Conservation (phyloP, 1,140 invertebrate species). For the Dreissena rostriformis region DNA sequence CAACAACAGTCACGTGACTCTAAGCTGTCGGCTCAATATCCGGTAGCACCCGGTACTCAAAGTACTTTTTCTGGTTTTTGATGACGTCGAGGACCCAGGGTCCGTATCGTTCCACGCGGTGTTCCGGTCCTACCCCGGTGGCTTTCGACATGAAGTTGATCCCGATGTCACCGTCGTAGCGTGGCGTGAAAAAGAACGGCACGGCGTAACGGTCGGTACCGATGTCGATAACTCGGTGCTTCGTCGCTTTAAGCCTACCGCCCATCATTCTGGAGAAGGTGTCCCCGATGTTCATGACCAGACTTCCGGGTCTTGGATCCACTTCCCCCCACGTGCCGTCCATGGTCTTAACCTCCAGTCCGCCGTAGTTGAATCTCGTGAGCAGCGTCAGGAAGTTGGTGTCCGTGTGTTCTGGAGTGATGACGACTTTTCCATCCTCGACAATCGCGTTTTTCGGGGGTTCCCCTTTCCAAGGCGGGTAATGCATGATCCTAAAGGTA, state of each 20-base stretch:
- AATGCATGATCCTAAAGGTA: slow-evolving; percentile 59
- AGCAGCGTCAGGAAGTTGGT: slow-evolving; percentile 58
- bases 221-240: slow-evolving; percentile 54
- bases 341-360: slow-evolving; percentile 43
- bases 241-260: slow-evolving; percentile 52
- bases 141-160: slow-evolving; percentile 30
- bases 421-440: slow-evolving; percentile 35
- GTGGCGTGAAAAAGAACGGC: slow-evolving; percentile 59
- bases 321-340: slow-evolving; percentile 44
- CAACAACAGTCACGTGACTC: too few relatives aligned
- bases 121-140: slow-evolving; percentile 37
- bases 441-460: not conserved
- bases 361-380: slow-evolving; percentile 49
- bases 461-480: slow-evolving; percentile 31
- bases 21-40: slow-evolving; percentile 42
- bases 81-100: slow-evolving; percentile 50
- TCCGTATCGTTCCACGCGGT: slow-evolving; percentile 43
- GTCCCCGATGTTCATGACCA: slow-evolving; percentile 63
- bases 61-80: slow-evolving; percentile 52
- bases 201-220: slow-evolving; percentile 51
- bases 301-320: slow-evolving; percentile 31
- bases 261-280: slow-evolving; percentile 52
- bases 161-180: slow-evolving; percentile 53
- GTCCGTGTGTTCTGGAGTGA: slow-evolving; percentile 50
- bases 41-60: slow-evolving; percentile 46